Evolutionary conservation across 2,888 invertebrate species (phyloP).

Genomic region (Imbricaverruca yamaguchii): DNA sequence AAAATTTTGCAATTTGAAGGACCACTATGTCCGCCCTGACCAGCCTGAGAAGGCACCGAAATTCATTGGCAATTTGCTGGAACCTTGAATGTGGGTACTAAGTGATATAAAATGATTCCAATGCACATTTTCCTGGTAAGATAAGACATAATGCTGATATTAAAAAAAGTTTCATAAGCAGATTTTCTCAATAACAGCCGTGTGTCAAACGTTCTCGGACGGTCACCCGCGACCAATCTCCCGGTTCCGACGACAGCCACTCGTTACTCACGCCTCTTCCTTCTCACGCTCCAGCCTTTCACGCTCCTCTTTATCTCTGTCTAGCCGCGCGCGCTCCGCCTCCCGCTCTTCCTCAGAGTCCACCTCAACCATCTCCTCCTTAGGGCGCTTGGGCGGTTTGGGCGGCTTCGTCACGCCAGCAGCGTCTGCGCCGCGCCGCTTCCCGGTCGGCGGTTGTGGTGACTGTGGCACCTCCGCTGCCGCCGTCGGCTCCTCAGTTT

Average conservation of each 20-base stretch:
- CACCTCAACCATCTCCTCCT: constrained; percentile 23
- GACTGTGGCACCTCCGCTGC: background rate
- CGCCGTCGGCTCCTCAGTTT: background rate
- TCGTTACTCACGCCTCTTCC: constrained; percentile 18
- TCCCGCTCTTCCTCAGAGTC: constrained; percentile 20
- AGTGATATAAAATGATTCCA: no score
- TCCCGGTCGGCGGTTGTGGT: background rate
- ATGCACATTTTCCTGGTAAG: no score
- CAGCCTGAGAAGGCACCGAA: no score
- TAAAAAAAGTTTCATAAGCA: no score
- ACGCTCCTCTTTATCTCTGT: background rate
- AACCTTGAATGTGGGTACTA: no score
- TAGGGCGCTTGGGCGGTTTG: background rate
- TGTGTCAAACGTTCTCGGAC: no score
- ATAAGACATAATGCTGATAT: no score
- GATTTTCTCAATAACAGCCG: no score
- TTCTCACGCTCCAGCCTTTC: background rate
- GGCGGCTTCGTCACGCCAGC: background rate
- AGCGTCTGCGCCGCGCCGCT: background rate
- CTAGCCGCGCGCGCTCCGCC: background rate
- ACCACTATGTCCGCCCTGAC: no score
- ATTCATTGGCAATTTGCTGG: no score
- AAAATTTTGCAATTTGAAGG: no score
- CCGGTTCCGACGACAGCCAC: background rate
- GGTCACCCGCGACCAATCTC: no score